Conservation (phyloP, 2,797 vertebrate species). For the Cossypha heuglini region DNA sequence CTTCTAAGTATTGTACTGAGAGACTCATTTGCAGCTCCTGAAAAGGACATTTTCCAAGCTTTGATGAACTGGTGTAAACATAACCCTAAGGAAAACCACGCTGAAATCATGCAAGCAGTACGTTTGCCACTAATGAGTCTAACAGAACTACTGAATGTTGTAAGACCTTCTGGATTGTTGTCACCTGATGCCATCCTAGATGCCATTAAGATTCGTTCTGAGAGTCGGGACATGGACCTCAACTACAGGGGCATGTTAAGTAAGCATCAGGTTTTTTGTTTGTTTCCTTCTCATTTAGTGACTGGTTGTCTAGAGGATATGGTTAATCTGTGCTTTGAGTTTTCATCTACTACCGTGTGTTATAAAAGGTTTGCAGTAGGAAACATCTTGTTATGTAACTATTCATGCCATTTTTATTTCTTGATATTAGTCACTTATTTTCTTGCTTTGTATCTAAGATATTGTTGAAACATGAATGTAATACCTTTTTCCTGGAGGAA, state of each 20-base stretch:
- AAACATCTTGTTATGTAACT: background rate
- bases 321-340: background rate
- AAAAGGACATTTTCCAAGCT: constrained; percentile 96
- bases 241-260: constrained; percentile 97
- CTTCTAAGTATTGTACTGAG: constrained; percentile 88
- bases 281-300: background rate
- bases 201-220: constrained; percentile 95
- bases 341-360: background rate
- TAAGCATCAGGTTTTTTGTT: constrained; percentile 69
- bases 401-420: background rate
- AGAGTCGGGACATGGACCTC: constrained; percentile 98
- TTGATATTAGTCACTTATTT: background rate
- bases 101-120: constrained; percentile 92
- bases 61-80: constrained; percentile 93
- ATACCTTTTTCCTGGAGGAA: background rate
- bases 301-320: background rate
- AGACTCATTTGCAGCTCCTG: constrained; percentile 93
- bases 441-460: background rate
- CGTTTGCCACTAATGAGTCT: constrained; percentile 96
- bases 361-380: background rate
- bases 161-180: constrained; percentile 89
- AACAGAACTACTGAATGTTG: constrained; percentile 93
- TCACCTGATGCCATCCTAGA: constrained; percentile 94
- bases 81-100: constrained; percentile 83
- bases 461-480: background rate